These are phyloP conservation scores for Polypterus bichir DNA, from an alignment of 2,113 vertebrate genomes.

Conservation along the genomic window DNA sequence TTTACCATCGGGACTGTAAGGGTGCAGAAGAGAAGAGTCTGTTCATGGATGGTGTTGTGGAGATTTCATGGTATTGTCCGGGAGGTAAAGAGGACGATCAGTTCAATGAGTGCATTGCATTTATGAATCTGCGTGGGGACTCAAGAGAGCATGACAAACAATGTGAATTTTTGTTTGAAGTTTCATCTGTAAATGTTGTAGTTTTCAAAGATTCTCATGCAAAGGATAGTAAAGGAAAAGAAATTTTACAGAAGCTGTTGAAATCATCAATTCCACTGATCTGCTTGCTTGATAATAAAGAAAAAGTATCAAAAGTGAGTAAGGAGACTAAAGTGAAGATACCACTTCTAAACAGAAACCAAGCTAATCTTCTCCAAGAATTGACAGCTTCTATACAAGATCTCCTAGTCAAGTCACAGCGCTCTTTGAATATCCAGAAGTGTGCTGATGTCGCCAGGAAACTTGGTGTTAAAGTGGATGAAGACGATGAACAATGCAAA, in stretches of 20 bases:
- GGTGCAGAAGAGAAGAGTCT: slow-evolving; percentile 37
- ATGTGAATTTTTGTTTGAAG: slow-evolving; percentile 29
- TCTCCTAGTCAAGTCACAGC: slow-evolving; percentile 20
- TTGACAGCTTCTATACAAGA: slow-evolving; percentile 28
- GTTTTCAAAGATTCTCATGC: slow-evolving; percentile 26
- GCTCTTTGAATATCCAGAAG: slow-evolving; percentile 24
- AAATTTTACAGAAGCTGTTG: slow-evolving; percentile 22
- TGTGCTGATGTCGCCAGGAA: slow-evolving; percentile 21
- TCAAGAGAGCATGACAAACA: slow-evolving; percentile 29
- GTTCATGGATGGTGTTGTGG: slow-evolving; percentile 49
- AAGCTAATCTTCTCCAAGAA: slow-evolving; percentile 30
- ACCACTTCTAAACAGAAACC: slow-evolving; percentile 35
- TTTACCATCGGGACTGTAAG: slow-evolving; percentile 47
- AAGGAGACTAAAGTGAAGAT: slow-evolving; percentile 25
- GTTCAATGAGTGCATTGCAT: slow-evolving; percentile 46
- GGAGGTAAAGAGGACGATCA: slow-evolving; percentile 33
- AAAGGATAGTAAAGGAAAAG: slow-evolving; percentile 6
- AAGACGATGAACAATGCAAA: slow-evolving; percentile 23
- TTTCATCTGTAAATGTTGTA: slow-evolving; percentile 38
- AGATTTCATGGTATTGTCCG: slow-evolving; percentile 62
- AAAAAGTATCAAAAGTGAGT: not conserved
- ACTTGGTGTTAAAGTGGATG: slow-evolving; percentile 32
- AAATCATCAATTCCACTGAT: slow-evolving; percentile 34
- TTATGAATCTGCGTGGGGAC: slow-evolving; percentile 52
- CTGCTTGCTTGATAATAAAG: slow-evolving; percentile 28